Conservation (phyloP, 2,888 invertebrate genomes). For the Ornithoptera alexandrae region DNA sequence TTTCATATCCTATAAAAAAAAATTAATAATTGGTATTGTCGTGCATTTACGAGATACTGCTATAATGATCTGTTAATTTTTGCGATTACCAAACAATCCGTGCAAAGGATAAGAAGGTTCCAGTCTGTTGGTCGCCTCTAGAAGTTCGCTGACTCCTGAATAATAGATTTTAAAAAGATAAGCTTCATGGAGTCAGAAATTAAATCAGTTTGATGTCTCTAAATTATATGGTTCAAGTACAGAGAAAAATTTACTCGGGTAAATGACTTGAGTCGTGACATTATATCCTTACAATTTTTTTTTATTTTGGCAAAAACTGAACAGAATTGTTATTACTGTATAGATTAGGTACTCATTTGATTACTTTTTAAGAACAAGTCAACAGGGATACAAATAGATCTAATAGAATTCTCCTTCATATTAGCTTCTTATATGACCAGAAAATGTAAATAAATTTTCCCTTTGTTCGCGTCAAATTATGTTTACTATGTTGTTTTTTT, state of each 20-base stretch:
- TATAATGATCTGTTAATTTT: slow-evolving; percentile 29
- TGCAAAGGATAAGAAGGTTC: slow-evolving; percentile 40
- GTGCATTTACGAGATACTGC: slow-evolving; percentile 6
- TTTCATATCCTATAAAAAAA: neutral
- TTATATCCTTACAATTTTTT: slow-evolving; percentile 5
- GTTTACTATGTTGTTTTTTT: too few relatives aligned
- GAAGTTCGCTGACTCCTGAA: slow-evolving; percentile 50
- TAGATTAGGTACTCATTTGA: neutral
- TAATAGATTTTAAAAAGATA: slow-evolving; percentile 11
- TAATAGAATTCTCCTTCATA: too few relatives aligned
- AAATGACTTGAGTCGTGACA: slow-evolving; percentile 13
- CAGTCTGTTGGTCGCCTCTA: slow-evolving; percentile 42
- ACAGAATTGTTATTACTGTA: slow-evolving; percentile 13
- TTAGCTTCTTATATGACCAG: too few relatives aligned
- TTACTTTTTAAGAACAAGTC: neutral
- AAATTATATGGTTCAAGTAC: slow-evolving; percentile 21
- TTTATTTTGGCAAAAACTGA: neutral
- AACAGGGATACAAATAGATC: too few relatives aligned
- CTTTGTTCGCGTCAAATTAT: too few relatives aligned
- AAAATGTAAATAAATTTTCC: too few relatives aligned
- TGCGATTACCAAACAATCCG: slow-evolving; percentile 34
- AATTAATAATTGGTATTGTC: neutral
- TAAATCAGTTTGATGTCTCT: slow-evolving; percentile 23
- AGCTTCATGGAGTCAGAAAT: slow-evolving; percentile 19
- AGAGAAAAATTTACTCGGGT: slow-evolving; percentile 4